These are phyloP conservation scores for Meiosimyza decipiens DNA, from an alignment of 2,888 invertebrate species.

Conservation along the genomic window DNA sequence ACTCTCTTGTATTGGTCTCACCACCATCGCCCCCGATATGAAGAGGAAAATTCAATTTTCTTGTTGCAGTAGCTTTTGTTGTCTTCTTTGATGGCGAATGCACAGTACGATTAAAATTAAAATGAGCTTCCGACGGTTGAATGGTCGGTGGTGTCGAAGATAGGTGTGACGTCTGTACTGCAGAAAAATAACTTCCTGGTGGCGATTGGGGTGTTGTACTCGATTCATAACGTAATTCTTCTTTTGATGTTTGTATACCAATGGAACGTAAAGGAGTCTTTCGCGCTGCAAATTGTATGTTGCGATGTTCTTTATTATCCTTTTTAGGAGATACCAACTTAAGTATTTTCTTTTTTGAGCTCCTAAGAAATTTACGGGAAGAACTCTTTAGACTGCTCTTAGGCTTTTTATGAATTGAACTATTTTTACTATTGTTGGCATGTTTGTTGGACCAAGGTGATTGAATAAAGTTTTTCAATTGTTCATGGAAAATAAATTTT, in stretches of 20 bases:
- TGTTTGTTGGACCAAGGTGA: constrained; percentile 58
- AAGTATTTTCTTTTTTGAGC: constrained; percentile 60
- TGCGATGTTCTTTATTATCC: constrained; percentile 43
- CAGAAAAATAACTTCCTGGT: constrained; percentile 63
- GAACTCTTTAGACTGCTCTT: constrained; percentile 44
- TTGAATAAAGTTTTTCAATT: constrained; percentile 52
- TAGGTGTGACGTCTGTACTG: constrained; percentile 52
- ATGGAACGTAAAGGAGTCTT: constrained; percentile 51
- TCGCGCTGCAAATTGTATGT: constrained; percentile 6
- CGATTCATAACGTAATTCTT: constrained; percentile 47
- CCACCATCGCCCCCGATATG: constrained; percentile 27
- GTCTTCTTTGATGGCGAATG: constrained; percentile 56
- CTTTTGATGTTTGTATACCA: constrained; percentile 58
- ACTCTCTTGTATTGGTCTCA: neutral
- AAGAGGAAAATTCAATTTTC: constrained; percentile 55
- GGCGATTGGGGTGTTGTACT: constrained; percentile 54
- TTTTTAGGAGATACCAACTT: constrained; percentile 61
- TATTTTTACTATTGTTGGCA: constrained; percentile 20
- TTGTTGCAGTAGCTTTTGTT: constrained; percentile 45
- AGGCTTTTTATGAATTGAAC: constrained; percentile 34
- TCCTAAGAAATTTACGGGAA: constrained; percentile 56
- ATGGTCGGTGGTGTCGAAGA: constrained; percentile 36
- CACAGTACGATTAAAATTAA: constrained; percentile 62
- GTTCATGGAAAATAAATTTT: constrained; percentile 58
- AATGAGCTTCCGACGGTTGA: constrained; percentile 44